Evolutionary conservation across 1,140 invertebrate genomes (phyloP), one percentile per base, ranked within the genome.

Genomic region (Caenorhabditis latens): DNA sequence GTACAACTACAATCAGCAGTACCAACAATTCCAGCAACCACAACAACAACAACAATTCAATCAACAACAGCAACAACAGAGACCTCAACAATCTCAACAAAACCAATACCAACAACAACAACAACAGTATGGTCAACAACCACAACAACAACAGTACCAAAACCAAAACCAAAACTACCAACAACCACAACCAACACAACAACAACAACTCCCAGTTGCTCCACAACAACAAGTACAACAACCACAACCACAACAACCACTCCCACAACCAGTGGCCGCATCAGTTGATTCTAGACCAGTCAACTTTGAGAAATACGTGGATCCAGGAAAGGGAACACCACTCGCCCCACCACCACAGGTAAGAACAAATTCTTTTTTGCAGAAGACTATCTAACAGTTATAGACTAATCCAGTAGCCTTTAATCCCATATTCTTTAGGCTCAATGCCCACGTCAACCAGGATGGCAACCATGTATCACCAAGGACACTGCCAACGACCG

Each of bases 401-500:
- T 32, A 58, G 57, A 58, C 57, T 58, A 58, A 58, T n/a, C 63
- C 24, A 7, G 65, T 46, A 71, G 43, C 16, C 3, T 32, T 16
- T 19, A 21, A 57, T 9, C 19, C 0, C n/a, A 83, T 53, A 21
- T 16, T 50, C 42, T 48, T 83, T 40, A 84, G 83, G 58, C 88
- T 57, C 87, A 89, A 83, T 90, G 89, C 46, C 87, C 87, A 83
- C 48, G 71, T 48, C 75, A 89, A 83, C 89, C 91, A 63, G 92
- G 91, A 83, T 92, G 91, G 91, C 89, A 91, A 82, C 92, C 91
- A 19, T 92, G 91, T 63, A 90, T 92, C 42, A 75, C 91, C 13
- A 92, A 92, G 86, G 90, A 92, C 14, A 50, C 91, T 1, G 91
- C 91, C n/a, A 92, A 92, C 84, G 88, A 90, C 14, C 88, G 91